Conservation (phyloP, 2,797 vertebrate species). For the Staurois parvus region DNA sequence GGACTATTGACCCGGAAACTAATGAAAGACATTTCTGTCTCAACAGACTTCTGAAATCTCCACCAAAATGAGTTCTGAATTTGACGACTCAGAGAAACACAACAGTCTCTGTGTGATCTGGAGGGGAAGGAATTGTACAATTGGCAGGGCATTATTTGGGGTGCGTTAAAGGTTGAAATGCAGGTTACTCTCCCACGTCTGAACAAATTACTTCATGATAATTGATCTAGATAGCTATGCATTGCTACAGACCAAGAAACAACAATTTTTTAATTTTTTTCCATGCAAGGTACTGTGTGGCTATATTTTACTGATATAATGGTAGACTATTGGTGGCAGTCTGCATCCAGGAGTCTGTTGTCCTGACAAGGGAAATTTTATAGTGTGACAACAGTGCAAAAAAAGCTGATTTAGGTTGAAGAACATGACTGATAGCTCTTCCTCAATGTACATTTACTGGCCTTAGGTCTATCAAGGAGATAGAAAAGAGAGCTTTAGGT, state of each 20-base stretch:
- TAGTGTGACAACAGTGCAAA: too few species aligned
- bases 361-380: too few species aligned
- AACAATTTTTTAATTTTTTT: constrained; percentile 19
- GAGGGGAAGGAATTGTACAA: constrained; percentile 5
- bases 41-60: constrained; percentile 75
- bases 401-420: too few species aligned
- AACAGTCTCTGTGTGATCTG: constrained; percentile 16
- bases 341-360: too few species aligned
- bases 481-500: too few species aligned
- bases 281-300: too few species aligned
- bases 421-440: too few species aligned
- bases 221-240: constrained; percentile 20
- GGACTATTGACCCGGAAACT: constrained; percentile 87
- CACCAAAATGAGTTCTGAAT: constrained; percentile 60
- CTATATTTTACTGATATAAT: too few species aligned
- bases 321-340: too few species aligned
- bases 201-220: constrained; percentile 31
- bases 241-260: constrained; percentile 9
- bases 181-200: constrained; percentile 36
- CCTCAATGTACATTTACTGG: too few species aligned
- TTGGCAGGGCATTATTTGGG: background rate
- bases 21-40: constrained; percentile 88
- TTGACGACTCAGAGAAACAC: constrained; percentile 8
- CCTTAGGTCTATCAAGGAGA: too few species aligned
- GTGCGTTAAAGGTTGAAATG: constrained; percentile 17